phyloP scores from a whole-genome alignment of 1,140 invertebrate species.

The Caerostris darwini region DNA sequence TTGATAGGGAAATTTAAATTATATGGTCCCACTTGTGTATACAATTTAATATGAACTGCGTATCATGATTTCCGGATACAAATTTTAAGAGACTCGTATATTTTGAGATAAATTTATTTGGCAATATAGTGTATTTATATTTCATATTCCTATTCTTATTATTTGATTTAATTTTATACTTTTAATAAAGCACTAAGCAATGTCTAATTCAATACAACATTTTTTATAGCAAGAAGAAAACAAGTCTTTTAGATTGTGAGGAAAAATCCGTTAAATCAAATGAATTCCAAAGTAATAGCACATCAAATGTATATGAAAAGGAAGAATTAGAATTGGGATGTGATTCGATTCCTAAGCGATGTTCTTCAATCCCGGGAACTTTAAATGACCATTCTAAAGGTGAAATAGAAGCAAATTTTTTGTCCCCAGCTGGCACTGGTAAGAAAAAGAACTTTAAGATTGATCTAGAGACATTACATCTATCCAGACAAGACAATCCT shows the following conservation, averaged over 20 bases:
- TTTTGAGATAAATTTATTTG: background rate
- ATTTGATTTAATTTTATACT: background rate
- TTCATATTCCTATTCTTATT: too few relatives aligned
- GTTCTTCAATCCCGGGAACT: background rate
- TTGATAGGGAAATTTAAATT: too few relatives aligned
- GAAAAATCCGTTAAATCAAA: slow-evolving; percentile 16
- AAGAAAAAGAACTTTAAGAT: slow-evolving; percentile 89
- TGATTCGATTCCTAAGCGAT: background rate
- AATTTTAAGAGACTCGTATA: background rate
- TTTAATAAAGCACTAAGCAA: background rate
- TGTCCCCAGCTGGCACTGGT: slow-evolving; percentile 76
- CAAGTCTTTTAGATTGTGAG: slow-evolving; percentile 35
- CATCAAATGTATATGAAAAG: background rate
- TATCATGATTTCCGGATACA: too few relatives aligned
- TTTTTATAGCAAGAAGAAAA: slow-evolving; percentile 65
- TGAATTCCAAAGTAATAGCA: background rate
- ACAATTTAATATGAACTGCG: too few relatives aligned
- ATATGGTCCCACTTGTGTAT: too few relatives aligned
- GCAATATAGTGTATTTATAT: too few relatives aligned
- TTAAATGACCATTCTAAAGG: background rate
- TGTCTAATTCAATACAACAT: background rate
- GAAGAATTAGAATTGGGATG: background rate
- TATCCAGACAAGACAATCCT: slow-evolving; percentile 91
- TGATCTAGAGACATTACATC: slow-evolving; percentile 90
- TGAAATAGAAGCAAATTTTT: slow-evolving; percentile 34